Evolutionary conservation across 1,140 invertebrate genomes (phyloP), one percentile per base, ranked within the genome.

Genomic region (Ostrea denselamellosa): DNA sequence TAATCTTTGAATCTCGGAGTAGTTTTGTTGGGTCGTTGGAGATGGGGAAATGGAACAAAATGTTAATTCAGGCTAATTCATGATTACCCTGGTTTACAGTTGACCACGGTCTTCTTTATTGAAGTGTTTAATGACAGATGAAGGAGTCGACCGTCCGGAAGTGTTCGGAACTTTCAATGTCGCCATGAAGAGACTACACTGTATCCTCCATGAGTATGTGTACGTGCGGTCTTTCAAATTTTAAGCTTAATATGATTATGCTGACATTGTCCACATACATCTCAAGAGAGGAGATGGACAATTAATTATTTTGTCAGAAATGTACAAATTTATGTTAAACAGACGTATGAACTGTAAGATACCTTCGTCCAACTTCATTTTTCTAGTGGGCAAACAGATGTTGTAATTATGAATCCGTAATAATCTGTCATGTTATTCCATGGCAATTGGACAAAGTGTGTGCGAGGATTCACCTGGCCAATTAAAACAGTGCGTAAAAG

Each of bases 241-340:
- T 44, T 44, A 44, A 44, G 34, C 34, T 44, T 44, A 44, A 44
- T 44, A 44, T 44, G 34, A 44, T 44, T 44, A 12, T 62, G 56
- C 19, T 14, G n/a, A n/a, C 56, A n/a, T 19, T 19, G 3, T 62
- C n/a, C 56, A 62, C n/a, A 62, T 62, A 62, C n/a, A 19, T 62
- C 56, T 62, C 3, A 19, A 62, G 17, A 62, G 14, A 62, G 17
- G 56, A 62, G 56, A 62, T 62, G 56, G 17, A 62, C 56, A 62
- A 62, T 62, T 62, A 62, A 62, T 62, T 62, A 62, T 62, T 62
- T 62, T 62, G 56, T 62, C 56, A 62, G 17, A 12, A 62, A 19
- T 62, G 56, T 62, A 62, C 56, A 62, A 19, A 62, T 62, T 62
- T 62, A 62, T 62, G 56, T 62, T 62, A 62, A 62, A 62, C 56